Percentiles rank a stretch among this genome's conserved stretches.
phyloP scores from a whole-genome alignment of 2,797 vertebrate genomes.

The Petrocephalus sullivani region DNA sequence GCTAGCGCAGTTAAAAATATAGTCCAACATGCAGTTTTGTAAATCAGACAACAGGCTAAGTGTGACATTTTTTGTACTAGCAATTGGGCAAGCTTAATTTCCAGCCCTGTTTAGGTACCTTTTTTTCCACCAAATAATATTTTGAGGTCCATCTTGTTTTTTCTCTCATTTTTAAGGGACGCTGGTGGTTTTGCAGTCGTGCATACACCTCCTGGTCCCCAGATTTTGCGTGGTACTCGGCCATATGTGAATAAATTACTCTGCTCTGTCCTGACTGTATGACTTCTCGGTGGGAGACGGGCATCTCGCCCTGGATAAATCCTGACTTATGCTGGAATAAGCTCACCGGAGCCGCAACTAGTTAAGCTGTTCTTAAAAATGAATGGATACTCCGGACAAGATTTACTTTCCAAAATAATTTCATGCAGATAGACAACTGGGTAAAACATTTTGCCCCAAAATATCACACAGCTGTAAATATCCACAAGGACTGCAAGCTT shows the following conservation, averaged over 20 bases:
- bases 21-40: neutral
- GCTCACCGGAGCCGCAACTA: neutral
- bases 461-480: neutral
- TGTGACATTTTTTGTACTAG: neutral
- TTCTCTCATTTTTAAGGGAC: neutral
- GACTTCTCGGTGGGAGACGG: neutral
- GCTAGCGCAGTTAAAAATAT: neutral
- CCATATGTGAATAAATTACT: constrained; percentile 3
- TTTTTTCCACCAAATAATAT: neutral
- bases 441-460: neutral
- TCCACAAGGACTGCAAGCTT: neutral
- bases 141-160: neutral
- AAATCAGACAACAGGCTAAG: neutral
- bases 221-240: neutral
- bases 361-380: neutral
- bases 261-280: neutral
- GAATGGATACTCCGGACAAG: neutral
- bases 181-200: neutral
- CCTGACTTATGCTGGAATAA: neutral
- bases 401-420: neutral
- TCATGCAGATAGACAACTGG: neutral
- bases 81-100: neutral
- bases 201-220: neutral
- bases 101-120: neutral
- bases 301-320: neutral